Percentiles rank a stretch among this genome's conserved stretches.
Evolutionary conservation across 1,140 invertebrate genomes (phyloP).

Genomic region (Lasioglossum baleicum): DNA sequence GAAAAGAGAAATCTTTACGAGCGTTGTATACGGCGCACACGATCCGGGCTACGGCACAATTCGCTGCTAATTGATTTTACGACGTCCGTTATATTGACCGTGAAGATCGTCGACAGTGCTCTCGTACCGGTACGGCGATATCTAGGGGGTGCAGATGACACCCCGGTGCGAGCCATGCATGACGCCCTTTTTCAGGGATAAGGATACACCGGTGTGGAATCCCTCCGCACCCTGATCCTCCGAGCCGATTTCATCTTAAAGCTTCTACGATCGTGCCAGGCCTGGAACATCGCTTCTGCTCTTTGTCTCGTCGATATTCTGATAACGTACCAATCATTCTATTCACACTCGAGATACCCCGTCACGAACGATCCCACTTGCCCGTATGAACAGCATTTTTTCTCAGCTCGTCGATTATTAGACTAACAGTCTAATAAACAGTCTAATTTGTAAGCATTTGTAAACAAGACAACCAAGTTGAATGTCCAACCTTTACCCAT

Average conservation of each 20-base stretch:
- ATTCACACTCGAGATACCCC: neutral
- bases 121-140: neutral
- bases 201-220: conserved; percentile 27
- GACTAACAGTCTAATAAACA: no score
- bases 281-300: neutral
- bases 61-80: conserved; percentile 74
- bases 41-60: conserved; percentile 66
- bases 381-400: no score
- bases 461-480: no score
- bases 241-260: conserved; percentile 4
- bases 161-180: conserved; percentile 67
- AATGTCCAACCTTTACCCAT: no score
- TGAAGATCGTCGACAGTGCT: conserved; percentile 63
- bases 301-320: conserved; percentile 16
- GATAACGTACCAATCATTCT: conserved; percentile 17
- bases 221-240: conserved; percentile 7
- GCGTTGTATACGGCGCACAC: neutral
- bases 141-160: conserved; percentile 63
- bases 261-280: neutral
- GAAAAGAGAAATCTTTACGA: conserved; percentile 20
- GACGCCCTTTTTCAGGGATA: conserved; percentile 66
- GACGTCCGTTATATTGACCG: conserved; percentile 72
- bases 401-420: no score
- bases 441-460: no score
- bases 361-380: neutral